Percentiles rank a stretch among this genome's conserved stretches.
Evolutionary conservation across 2,797 vertebrate species (phyloP).

Genomic region (Pantherophis vulpinus): DNA sequence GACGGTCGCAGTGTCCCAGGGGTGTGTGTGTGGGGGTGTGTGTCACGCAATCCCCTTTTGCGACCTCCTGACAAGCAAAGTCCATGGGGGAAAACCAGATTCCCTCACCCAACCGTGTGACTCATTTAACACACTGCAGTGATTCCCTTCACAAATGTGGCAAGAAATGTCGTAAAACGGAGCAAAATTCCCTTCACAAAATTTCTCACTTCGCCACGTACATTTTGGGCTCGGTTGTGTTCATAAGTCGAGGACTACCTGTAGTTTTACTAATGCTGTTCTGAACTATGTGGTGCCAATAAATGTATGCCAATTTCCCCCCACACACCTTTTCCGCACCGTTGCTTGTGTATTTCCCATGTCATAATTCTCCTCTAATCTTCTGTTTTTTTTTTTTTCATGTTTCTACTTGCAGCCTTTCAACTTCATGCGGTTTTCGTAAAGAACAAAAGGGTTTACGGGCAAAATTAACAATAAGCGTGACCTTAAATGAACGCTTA

Average conservation of each 20-base stretch:
- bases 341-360: background rate
- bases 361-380: constrained; percentile 2
- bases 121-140: background rate
- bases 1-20: no score
- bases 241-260: background rate
- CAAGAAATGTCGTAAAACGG: background rate
- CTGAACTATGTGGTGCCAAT: background rate
- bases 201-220: background rate
- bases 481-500: background rate
- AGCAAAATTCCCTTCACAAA: background rate
- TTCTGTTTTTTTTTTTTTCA: background rate
- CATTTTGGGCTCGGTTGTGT: background rate
- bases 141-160: background rate
- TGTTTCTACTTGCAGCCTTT: constrained; percentile 10
- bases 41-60: background rate
- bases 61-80: no score
- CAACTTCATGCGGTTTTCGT: background rate
- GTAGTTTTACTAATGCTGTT: background rate
- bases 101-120: background rate
- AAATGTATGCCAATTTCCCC: background rate
- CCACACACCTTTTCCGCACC: background rate
- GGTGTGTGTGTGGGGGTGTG: no score
- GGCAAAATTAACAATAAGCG: background rate
- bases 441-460: background rate
- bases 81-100: background rate